Conservation (phyloP, 2,888 invertebrate genomes). For the Lithophane socia region DNA sequence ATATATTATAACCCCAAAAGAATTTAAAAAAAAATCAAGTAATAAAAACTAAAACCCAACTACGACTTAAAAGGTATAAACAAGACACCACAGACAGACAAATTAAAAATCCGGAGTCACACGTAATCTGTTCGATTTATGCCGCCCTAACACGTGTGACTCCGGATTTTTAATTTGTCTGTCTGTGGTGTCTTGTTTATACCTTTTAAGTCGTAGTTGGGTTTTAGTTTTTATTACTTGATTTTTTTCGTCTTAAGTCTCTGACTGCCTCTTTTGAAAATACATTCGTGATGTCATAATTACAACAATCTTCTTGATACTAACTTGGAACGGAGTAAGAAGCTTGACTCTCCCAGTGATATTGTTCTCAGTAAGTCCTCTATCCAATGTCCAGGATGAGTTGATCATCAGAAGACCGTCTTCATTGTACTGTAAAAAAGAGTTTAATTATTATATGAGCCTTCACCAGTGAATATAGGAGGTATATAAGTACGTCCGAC, state of each 20-base stretch:
- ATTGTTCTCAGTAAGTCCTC: constrained; percentile 90
- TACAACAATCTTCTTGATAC: constrained; percentile 30
- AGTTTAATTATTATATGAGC: not conserved
- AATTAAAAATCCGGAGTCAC: too few species aligned
- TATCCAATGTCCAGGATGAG: constrained; percentile 93
- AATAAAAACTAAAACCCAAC: too few species aligned
- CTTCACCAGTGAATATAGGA: not conserved
- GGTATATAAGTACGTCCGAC: not conserved
- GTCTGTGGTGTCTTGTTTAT: too few species aligned
- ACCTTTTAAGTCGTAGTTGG: too few species aligned
- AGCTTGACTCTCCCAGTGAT: constrained; percentile 92
- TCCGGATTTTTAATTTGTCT: too few species aligned
- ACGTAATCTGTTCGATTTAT: too few species aligned
- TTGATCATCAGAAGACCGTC: constrained; percentile 92
- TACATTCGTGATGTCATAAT: not conserved
- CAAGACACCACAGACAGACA: too few species aligned
- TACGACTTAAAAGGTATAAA: too few species aligned
- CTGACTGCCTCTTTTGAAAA: not conserved
- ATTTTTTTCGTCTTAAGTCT: not conserved
- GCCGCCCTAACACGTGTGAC: too few species aligned
- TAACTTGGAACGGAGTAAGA: constrained; percentile 91
- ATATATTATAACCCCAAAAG: too few species aligned
- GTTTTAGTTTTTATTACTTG: too few species aligned
- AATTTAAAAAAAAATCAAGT: too few species aligned
- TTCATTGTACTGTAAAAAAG: constrained; percentile 91